phyloP scores from a whole-genome alignment of 2,797 vertebrate genomes.

The Psittacula echo region DNA sequence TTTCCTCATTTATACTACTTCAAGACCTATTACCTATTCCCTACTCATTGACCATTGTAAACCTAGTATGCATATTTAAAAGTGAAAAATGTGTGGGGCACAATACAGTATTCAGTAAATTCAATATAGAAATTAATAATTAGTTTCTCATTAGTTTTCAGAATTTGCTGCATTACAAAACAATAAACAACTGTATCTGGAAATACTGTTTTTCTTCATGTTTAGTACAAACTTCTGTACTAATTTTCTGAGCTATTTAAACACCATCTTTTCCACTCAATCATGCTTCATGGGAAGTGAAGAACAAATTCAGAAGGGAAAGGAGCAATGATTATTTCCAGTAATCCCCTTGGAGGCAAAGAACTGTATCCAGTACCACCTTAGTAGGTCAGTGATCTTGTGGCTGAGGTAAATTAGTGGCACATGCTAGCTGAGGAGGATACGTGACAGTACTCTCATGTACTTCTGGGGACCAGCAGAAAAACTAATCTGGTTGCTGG shows the following conservation, averaged over 20 bases:
- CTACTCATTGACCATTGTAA: not conserved
- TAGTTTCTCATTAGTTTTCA: conserved; percentile 5
- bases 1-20: not conserved
- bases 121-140: not conserved
- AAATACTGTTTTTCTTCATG: not conserved
- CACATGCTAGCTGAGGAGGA: not conserved
- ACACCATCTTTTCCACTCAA: not conserved
- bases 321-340: not conserved
- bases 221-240: not conserved
- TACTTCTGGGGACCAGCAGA: not conserved
- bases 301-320: not conserved
- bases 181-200: not conserved
- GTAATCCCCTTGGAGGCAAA: not conserved
- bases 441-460: not conserved
- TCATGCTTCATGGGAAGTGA: not conserved
- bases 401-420: not conserved
- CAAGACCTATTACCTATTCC: not conserved
- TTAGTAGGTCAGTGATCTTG: not conserved
- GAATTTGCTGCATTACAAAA: not conserved
- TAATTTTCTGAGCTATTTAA: not conserved
- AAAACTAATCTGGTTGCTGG: not conserved
- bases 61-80: not conserved
- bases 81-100: not conserved
- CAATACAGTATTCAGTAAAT: not conserved
- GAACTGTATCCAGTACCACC: not conserved